Evolutionary conservation across 2,888 invertebrate species (phyloP), one percentile per base, ranked within the genome.

Genomic region (Pseudanteris insignis): DNA sequence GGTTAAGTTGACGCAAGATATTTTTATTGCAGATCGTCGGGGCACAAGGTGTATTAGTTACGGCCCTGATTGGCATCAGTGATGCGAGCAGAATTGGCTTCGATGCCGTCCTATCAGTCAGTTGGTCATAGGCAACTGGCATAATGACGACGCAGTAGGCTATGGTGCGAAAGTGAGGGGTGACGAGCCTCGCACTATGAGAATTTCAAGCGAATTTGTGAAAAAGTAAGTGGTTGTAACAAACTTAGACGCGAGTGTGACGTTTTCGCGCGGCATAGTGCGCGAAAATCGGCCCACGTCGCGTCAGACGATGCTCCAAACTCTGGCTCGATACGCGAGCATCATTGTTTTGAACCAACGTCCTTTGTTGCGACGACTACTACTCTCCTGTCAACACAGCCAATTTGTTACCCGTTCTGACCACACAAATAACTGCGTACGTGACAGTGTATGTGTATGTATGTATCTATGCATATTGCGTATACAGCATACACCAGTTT

Each of bases 91-190:
- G 51, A 51, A 57, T 55, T 51, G 53, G 58, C 57, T 61, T 40
- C 38, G 55, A 44, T 59, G 50, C 51, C 47, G 34, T 59, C 50
- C 57, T 57, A 55, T 61, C 61, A 58, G 60, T 64, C 64, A 65
- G 65, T 65, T 63, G 60, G 60, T 64, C 54, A 30, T 33, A 54
- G 60, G 58, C 66, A 66, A 65, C 64, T 69, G 66, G 63, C 66
- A 65, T 62, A 67, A 72, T 66, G 72, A 78, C 76, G 77, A 76
- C 76, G 78, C 78, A 78, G 74, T 77, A 77, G 70, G 71, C 67
- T 47, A 65, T 40, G 63, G 48, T 33, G 43, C 30, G 38, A 13
- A 47, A 60, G 65, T 63, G 68, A 64, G 69, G 30, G 68, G 66
- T 71, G 72, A 66, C 65, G 68, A 61, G 57, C 66, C 69, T 70